These are phyloP conservation scores for Drosophila differens DNA, from an alignment of 2,888 invertebrate species.

Conservation along the genomic window DNA sequence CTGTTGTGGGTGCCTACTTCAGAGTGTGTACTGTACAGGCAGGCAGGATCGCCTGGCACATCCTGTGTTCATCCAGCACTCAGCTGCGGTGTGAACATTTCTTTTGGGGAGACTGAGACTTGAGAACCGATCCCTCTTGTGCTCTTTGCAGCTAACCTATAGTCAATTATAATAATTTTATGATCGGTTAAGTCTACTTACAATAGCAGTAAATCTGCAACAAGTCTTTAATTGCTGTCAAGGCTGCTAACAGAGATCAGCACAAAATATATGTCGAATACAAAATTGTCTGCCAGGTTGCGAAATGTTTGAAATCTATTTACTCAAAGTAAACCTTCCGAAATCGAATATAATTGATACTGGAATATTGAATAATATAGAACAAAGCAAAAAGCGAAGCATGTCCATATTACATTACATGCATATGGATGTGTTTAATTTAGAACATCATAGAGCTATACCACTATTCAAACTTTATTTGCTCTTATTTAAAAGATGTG, in stretches of 20 bases:
- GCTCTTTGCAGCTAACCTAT: background rate
- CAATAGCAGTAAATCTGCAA: background rate
- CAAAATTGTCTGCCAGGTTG: background rate
- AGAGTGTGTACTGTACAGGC: slow-evolving; percentile 22
- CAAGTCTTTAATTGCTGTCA: background rate
- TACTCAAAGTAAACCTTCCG: background rate
- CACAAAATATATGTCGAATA: background rate
- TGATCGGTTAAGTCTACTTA: background rate
- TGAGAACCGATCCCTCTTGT: background rate
- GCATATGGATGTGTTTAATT: background rate
- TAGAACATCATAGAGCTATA: background rate
- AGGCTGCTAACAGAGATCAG: background rate
- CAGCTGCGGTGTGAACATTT: slow-evolving; percentile 9
- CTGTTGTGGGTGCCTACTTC: background rate
- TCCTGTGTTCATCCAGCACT: slow-evolving; percentile 18
- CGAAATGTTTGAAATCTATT: background rate
- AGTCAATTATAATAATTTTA: background rate
- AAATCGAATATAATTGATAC: background rate
- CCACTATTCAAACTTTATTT: background rate
- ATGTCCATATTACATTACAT: background rate
- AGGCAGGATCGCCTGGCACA: slow-evolving; percentile 12
- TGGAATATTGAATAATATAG: background rate
- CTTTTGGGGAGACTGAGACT: background rate
- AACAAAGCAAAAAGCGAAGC: background rate
- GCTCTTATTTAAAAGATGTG: background rate